Percentiles rank a stretch among this genome's conserved stretches.
Evolutionary conservation across 2,113 vertebrate genomes (phyloP).

Genomic region (Eurypyga helias): DNA sequence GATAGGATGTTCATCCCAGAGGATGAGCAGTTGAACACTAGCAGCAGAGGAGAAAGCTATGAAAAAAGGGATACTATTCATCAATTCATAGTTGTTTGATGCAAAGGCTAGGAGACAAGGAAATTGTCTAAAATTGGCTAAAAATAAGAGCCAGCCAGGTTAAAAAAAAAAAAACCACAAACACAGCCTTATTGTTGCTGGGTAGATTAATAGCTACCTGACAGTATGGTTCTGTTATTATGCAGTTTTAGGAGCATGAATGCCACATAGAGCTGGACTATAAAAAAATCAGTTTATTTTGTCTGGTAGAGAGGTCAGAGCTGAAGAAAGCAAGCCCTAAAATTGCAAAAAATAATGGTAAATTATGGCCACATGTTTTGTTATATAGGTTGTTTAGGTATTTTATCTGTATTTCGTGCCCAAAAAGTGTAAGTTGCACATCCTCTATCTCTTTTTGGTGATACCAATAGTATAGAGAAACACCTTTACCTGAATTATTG

Average conservation of each 20-base stretch:
- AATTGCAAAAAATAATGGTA: background rate
- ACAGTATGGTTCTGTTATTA: background rate
- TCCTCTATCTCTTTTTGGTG: background rate
- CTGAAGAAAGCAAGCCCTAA: background rate
- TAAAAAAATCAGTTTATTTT: background rate
- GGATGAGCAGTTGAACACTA: background rate
- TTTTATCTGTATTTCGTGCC: background rate
- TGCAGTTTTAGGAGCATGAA: background rate
- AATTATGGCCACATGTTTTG: background rate
- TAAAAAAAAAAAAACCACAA: background rate
- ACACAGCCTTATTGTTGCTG: background rate
- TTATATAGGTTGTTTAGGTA: background rate
- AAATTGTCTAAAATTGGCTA: background rate
- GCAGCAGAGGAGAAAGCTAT: background rate
- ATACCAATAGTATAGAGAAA: background rate
- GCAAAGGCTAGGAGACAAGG: background rate
- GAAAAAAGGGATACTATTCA: background rate
- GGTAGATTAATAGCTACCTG: background rate
- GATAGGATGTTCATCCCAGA: background rate
- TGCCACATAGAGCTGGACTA: background rate
- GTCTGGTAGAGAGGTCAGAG: background rate
- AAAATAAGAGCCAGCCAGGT: background rate
- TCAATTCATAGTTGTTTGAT: background rate
- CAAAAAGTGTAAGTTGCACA: background rate
- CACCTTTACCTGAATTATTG: background rate